A percentile compares a stretch with the other conserved stretches of the same genome.
Evolutionary conservation across 2,888 invertebrate species (phyloP).

Genomic region (Hedychridium roseum): DNA sequence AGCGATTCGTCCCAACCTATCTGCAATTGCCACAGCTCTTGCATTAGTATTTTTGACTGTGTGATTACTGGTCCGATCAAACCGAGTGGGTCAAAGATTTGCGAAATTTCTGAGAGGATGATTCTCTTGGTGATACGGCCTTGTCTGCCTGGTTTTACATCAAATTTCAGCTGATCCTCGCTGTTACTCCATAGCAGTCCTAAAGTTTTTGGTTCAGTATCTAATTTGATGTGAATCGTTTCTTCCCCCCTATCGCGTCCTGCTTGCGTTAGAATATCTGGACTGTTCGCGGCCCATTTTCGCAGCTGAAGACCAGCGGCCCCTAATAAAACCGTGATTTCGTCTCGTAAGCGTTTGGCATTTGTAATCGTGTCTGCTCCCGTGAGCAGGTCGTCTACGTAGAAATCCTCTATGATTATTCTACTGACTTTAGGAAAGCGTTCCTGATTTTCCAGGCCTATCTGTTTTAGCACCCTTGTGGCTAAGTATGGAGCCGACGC

Average conservation of each 20-base stretch:
- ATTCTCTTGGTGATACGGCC: slow-evolving; percentile 6
- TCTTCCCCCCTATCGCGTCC: background rate
- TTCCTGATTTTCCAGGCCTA: background rate
- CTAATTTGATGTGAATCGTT: background rate
- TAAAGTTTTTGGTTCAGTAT: slow-evolving; percentile 8
- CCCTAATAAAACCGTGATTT: slow-evolving; percentile 1
- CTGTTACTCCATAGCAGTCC: slow-evolving; percentile 11
- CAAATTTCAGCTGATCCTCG: slow-evolving; percentile 5
- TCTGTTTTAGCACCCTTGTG: background rate
- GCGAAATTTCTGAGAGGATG: slow-evolving; percentile 6
- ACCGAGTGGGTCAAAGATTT: slow-evolving; percentile 21
- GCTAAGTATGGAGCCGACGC: slow-evolving; percentile 12
- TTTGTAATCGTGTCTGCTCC: background rate
- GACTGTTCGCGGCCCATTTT: slow-evolving; percentile 14
- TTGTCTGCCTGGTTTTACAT: background rate
- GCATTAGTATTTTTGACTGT: slow-evolving; percentile 14
- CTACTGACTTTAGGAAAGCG: background rate
- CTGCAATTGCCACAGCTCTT: slow-evolving; percentile 10
- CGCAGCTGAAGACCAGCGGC: slow-evolving; percentile 11
- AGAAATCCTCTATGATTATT: background rate
- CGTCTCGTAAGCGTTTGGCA: background rate
- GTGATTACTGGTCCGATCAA: slow-evolving; percentile 16
- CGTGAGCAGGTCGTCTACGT: slow-evolving; percentile 6
- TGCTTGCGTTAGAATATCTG: background rate
- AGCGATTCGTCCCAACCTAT: slow-evolving; percentile 28